Percentiles rank a stretch among this genome's conserved stretches.
Conservation (phyloP, 2,888 invertebrate genomes). For the Tromatobia lineatoria region DNA sequence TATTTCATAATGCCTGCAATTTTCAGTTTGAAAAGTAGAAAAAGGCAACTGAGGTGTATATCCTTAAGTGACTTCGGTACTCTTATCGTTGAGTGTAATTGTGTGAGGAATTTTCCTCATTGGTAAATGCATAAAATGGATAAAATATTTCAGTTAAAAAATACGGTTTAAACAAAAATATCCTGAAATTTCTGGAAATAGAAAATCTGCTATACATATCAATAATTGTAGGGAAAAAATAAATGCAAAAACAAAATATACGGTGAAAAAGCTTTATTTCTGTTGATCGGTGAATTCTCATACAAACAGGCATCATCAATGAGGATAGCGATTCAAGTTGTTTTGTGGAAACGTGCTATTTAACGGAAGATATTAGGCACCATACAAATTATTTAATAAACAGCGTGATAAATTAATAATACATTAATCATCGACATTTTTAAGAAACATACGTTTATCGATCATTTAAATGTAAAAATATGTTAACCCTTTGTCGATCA, state of each 20-base stretch:
- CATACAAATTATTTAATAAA: constrained; percentile 10
- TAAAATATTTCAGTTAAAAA: too few relatives aligned
- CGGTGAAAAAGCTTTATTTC: constrained; percentile 70
- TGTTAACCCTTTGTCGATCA: constrained; percentile 49
- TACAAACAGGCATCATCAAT: constrained; percentile 59
- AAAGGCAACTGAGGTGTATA: too few relatives aligned
- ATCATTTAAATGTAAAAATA: constrained; percentile 47
- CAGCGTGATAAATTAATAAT: constrained; percentile 63
- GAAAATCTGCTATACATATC: background rate
- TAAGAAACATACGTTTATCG: constrained; percentile 47
- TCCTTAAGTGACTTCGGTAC: too few relatives aligned
- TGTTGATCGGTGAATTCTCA: constrained; percentile 58
- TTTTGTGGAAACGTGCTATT: constrained; percentile 40
- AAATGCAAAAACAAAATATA: constrained; percentile 1
- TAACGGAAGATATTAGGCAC: constrained; percentile 32
- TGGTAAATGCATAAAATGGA: too few relatives aligned
- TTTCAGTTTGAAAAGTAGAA: too few relatives aligned
- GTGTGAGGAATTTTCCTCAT: too few relatives aligned
- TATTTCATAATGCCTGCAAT: too few relatives aligned
- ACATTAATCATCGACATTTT: constrained; percentile 53
- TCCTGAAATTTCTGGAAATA: background rate
- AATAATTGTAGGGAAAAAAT: background rate
- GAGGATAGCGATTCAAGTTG: constrained; percentile 47
- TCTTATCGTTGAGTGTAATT: too few relatives aligned
- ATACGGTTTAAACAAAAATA: too few relatives aligned